Percentiles rank a stretch among this genome's conserved stretches.
phyloP scores from a whole-genome alignment of 2,113 vertebrate genomes.

The Pelmatolapia mariae region DNA sequence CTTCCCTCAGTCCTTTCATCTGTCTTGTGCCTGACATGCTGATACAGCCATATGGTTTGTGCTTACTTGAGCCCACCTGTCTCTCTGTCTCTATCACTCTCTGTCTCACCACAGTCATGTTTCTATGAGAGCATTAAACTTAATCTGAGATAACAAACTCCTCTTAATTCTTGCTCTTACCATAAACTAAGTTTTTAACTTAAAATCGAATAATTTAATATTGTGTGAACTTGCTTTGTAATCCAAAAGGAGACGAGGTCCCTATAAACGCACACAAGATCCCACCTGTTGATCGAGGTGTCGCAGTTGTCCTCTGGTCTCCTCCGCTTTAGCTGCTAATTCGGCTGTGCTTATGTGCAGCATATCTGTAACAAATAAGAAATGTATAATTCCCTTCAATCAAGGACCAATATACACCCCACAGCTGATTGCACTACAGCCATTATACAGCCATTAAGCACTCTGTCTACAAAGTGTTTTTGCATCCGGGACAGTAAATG shows the following conservation, averaged over 20 bases:
- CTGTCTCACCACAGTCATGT: too few relatives aligned
- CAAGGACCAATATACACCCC: background rate
- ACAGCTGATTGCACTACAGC: background rate
- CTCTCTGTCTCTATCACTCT: background rate
- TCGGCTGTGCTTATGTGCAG: constrained; percentile 64
- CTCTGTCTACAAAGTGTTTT: background rate
- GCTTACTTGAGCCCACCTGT: constrained; percentile 9
- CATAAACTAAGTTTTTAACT: background rate
- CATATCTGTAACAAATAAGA: constrained; percentile 47
- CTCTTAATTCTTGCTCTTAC: background rate
- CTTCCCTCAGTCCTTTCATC: background rate
- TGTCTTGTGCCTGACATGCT: background rate
- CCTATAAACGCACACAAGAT: background rate
- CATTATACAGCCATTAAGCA: background rate
- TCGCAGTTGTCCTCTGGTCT: constrained; percentile 66
- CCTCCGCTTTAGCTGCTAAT: constrained; percentile 69
- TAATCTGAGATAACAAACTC: background rate
- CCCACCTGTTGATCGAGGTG: constrained; percentile 72
- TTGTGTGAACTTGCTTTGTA: background rate
- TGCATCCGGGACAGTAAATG: background rate
- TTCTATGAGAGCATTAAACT: background rate
- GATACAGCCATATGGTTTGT: constrained; percentile 42
- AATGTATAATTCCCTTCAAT: background rate
- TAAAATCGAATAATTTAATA: background rate
- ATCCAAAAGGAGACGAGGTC: background rate